A percentile compares a stretch with the other conserved stretches of the same genome.
These are phyloP conservation scores for Sinocyclocheilus maitianheensis DNA, from an alignment of 2,113 vertebrate species.

Conservation along the genomic window DNA sequence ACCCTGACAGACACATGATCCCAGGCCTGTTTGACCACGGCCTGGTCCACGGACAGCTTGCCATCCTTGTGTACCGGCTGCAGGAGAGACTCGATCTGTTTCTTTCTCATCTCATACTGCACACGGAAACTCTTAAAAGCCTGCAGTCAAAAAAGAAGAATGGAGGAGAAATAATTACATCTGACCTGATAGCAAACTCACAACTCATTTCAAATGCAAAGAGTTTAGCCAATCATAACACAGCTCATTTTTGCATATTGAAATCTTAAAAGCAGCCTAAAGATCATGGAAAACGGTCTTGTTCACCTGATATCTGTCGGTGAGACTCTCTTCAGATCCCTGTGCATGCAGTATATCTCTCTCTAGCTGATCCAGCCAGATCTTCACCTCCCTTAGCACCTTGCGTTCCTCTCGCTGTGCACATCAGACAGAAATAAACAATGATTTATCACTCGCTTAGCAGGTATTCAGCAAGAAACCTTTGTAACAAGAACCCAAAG, in stretches of 20 bases:
- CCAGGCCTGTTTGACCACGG: constrained; percentile 93
- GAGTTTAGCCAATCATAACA: background rate
- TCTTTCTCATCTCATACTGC: constrained; percentile 92
- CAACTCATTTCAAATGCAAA: background rate
- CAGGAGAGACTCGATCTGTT: constrained; percentile 84
- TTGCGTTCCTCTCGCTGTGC: constrained; percentile 87
- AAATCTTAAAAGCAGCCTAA: background rate
- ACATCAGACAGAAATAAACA: constrained; percentile 7
- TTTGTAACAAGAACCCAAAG: constrained; percentile 17
- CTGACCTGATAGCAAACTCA: background rate
- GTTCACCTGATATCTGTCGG: constrained; percentile 92
- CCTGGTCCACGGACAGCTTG: constrained; percentile 94
- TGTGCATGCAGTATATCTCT: constrained; percentile 89
- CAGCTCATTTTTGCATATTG: background rate
- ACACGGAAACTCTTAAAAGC: constrained; percentile 89
- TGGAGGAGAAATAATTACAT: background rate
- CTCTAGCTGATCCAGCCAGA: constrained; percentile 94
- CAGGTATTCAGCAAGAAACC: background rate
- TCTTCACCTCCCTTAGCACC: constrained; percentile 87
- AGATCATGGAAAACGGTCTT: background rate
- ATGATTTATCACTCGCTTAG: background rate
- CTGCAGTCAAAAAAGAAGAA: constrained; percentile 65
- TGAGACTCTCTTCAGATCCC: constrained; percentile 82
- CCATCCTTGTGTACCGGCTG: constrained; percentile 87
- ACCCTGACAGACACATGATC: constrained; percentile 90